Evolutionary conservation across 2,113 vertebrate genomes (phyloP).

Genomic region (Onychostruthus taczanowskii): DNA sequence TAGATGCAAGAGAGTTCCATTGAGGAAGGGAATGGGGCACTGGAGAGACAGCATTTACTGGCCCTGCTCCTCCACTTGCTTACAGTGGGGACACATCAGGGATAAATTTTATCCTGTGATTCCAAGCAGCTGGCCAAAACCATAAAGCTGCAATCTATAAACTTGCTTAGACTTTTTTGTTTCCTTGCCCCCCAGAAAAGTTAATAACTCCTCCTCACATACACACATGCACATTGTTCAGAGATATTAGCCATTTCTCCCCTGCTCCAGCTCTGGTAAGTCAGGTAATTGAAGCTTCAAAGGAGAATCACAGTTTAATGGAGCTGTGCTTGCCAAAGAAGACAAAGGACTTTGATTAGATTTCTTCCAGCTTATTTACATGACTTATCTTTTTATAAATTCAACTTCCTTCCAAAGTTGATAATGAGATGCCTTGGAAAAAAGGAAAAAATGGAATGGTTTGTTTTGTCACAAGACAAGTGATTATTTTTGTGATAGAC

Average conservation of each 20-base stretch:
- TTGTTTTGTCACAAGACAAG: constrained; percentile 44
- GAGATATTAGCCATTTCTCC: constrained; percentile 26
- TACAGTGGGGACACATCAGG: not conserved
- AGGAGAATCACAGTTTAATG: constrained; percentile 38
- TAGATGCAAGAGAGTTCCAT: not conserved
- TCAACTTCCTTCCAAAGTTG: constrained; percentile 62
- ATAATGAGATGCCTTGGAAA: constrained; percentile 56
- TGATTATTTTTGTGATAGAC: constrained; percentile 56
- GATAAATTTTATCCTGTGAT: not conserved
- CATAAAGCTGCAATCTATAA: constrained; percentile 42
- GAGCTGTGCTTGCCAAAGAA: constrained; percentile 51
- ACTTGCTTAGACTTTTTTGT: not conserved
- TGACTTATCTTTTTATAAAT: constrained; percentile 63
- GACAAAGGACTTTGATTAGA: constrained; percentile 60
- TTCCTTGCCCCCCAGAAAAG: not conserved
- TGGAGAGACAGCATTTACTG: not conserved
- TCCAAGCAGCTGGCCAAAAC: constrained; percentile 37
- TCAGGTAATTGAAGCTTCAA: constrained; percentile 69
- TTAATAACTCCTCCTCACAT: not conserved
- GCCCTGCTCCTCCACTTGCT: not conserved
- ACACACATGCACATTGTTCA: constrained; percentile 3
- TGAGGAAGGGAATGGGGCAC: not conserved
- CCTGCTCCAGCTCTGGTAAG: constrained; percentile 1
- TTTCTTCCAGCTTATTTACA: constrained; percentile 62
- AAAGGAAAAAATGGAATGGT: constrained; percentile 30